A percentile compares a stretch with the other conserved stretches of the same genome.
Conservation (phyloP, 2,797 vertebrate species). For the Tokudaia muenninki region DNA sequence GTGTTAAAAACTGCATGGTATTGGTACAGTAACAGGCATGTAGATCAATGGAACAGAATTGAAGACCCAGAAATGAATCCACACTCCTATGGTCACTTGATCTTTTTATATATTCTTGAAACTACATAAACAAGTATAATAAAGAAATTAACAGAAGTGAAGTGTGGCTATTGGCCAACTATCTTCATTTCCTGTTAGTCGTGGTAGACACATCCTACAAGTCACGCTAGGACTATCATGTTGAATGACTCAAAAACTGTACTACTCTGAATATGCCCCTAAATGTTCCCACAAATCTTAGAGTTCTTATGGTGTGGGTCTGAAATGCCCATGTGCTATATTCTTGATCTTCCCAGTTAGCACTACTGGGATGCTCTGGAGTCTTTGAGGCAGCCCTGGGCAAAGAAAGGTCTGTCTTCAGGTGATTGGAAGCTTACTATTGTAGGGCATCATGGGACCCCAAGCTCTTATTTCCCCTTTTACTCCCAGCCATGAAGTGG, state of each 20-base stretch:
- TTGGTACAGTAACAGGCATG: too few relatives aligned
- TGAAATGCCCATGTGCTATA: background rate
- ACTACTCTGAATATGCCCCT: background rate
- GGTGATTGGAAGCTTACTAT: background rate
- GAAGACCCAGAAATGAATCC: too few relatives aligned
- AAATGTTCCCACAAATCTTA: background rate
- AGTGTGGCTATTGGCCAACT: background rate
- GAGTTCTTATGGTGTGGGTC: background rate
- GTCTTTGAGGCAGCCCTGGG: background rate
- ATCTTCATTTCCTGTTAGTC: background rate
- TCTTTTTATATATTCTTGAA: conserved; percentile 39
- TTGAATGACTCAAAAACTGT: background rate
- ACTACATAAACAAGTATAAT: background rate
- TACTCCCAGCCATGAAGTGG: background rate
- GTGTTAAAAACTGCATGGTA: too few relatives aligned
- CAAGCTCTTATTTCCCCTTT: background rate
- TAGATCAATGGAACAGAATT: too few relatives aligned
- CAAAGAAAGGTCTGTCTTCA: background rate
- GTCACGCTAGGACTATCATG: background rate
- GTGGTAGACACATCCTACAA: background rate
- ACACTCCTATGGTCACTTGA: too few relatives aligned
- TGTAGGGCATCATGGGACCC: background rate
- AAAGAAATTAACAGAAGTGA: conserved; percentile 37
- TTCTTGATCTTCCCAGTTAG: too few relatives aligned
- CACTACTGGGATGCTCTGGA: background rate